Conservation (phyloP, 2,888 invertebrate species). For the Coleophora deauratella region DNA sequence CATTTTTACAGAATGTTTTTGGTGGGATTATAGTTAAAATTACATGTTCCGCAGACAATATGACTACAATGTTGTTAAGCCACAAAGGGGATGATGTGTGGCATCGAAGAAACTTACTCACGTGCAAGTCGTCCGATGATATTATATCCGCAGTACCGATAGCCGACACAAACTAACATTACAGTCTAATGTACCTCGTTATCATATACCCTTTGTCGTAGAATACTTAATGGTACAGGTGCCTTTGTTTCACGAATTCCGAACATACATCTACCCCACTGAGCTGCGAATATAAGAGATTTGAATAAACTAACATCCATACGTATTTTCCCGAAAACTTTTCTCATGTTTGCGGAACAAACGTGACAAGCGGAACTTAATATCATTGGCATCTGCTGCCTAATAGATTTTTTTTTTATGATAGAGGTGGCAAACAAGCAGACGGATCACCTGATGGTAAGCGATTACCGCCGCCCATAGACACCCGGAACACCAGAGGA, state of each 20-base stretch:
- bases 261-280: constrained; percentile 91
- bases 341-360: too few relatives aligned
- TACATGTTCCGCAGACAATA: too few relatives aligned
- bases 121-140: constrained; percentile 92
- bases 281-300: constrained; percentile 89
- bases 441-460: too few relatives aligned
- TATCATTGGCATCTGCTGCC: too few relatives aligned
- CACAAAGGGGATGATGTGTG: constrained; percentile 88
- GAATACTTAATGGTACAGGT: constrained; percentile 92
- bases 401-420: too few relatives aligned
- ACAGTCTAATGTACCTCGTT: constrained; percentile 66
- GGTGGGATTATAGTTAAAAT: too few relatives aligned
- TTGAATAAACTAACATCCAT: constrained; percentile 89
- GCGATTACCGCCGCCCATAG: too few relatives aligned
- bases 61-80: constrained; percentile 93
- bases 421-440: too few relatives aligned
- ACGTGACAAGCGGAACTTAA: too few relatives aligned
- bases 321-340: too few relatives aligned
- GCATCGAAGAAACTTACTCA: constrained; percentile 85
- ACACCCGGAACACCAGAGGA: too few relatives aligned
- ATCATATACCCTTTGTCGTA: constrained; percentile 75
- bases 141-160: constrained; percentile 95
- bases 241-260: constrained; percentile 98
- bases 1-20: too few relatives aligned
- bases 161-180: constrained; percentile 82